Percentiles rank a stretch among this genome's conserved stretches.
Evolutionary conservation across 2,888 invertebrate species (phyloP).

Genomic region (Ectemnius continuus): DNA sequence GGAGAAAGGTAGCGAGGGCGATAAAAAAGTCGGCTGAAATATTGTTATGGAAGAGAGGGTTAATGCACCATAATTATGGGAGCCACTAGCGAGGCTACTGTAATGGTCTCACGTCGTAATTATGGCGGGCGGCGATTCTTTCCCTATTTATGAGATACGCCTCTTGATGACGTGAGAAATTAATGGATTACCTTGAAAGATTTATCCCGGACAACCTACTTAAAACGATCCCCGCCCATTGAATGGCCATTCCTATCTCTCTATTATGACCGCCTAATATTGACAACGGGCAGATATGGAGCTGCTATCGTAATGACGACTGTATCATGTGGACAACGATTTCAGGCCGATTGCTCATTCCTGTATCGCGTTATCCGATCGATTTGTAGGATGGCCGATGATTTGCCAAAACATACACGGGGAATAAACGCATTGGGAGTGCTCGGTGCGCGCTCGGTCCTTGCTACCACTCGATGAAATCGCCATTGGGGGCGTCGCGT

Average conservation of each 20-base stretch:
- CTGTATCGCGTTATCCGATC: background rate
- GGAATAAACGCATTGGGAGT: background rate
- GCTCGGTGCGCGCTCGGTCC: background rate
- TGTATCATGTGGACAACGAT: background rate
- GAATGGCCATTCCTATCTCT: no score
- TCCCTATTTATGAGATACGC: conserved; percentile 28
- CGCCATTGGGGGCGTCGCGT: conserved; percentile 1
- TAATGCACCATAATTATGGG: conserved; percentile 50
- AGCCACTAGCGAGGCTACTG: conserved; percentile 28
- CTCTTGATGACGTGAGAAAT: conserved; percentile 26
- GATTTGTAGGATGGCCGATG: conserved; percentile 4
- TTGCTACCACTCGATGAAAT: conserved; percentile 3
- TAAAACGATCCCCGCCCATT: no score
- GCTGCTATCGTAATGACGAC: no score
- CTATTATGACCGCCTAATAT: no score
- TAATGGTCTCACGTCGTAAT: conserved; percentile 40
- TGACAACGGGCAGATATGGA: no score
- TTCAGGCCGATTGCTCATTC: background rate
- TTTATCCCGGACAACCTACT: no score
- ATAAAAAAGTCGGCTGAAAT: conserved; percentile 41
- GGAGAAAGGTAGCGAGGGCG: background rate
- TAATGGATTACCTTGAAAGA: background rate
- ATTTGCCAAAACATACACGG: background rate
- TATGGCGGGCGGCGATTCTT: conserved; percentile 38
- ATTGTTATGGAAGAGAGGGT: conserved; percentile 42